Evolutionary conservation across 2,888 invertebrate genomes (phyloP).

Genomic region (Acheta domesticus): DNA sequence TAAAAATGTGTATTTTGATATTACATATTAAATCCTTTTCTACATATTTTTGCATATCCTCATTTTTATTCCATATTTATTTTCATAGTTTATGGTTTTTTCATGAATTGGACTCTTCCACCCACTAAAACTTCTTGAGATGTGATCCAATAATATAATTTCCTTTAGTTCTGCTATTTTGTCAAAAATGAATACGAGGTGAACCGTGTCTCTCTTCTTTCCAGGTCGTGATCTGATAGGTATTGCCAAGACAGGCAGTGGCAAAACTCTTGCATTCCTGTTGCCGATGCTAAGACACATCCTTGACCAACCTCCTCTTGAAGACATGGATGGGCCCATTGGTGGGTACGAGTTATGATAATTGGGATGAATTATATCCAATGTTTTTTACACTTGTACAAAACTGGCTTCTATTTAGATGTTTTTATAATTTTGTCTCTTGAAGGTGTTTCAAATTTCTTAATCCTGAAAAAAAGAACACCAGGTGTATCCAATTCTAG

Average conservation of each 20-base stretch:
- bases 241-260: constrained; percentile 98
- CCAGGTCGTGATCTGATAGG: constrained; percentile 87
- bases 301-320: constrained; percentile 87
- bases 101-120: too few species aligned
- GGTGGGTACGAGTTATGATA: constrained; percentile 45
- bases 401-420: not conserved
- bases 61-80: too few species aligned
- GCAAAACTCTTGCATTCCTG: constrained; percentile 96
- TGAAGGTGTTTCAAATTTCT: not conserved
- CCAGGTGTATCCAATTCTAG: too few species aligned
- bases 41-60: too few species aligned
- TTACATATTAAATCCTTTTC: too few species aligned
- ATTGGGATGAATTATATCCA: not conserved
- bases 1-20: too few species aligned
- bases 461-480: too few species aligned
- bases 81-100: too few species aligned
- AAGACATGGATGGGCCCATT: constrained; percentile 95
- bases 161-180: too few species aligned
- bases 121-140: too few species aligned
- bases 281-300: constrained; percentile 97
- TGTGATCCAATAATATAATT: too few species aligned
- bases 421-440: not conserved
- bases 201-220: not conserved
- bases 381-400: not conserved
- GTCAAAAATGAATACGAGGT: too few species aligned